Conservation (phyloP, 2,113 vertebrate species). For the Bubo scandiacus region DNA sequence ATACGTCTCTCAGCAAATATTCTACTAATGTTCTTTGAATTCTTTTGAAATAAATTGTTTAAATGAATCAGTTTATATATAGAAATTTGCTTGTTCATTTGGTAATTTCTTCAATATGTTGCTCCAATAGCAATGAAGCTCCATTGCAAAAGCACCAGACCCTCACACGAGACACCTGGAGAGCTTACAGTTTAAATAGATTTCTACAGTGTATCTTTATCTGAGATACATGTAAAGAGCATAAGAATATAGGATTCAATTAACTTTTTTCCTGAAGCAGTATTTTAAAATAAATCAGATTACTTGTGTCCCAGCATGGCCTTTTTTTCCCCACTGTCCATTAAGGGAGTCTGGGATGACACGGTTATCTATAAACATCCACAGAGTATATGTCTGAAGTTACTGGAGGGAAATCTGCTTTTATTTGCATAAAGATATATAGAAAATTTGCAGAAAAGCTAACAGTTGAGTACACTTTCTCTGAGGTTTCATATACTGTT, state of each 20-base stretch:
- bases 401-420: not conserved
- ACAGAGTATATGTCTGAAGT: not conserved
- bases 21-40: not conserved
- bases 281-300: not conserved
- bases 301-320: not conserved
- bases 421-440: not conserved
- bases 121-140: not conserved
- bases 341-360: not conserved
- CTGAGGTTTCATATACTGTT: not conserved
- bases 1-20: not conserved
- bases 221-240: not conserved
- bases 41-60: not conserved
- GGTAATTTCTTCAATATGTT: not conserved
- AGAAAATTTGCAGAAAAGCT: not conserved
- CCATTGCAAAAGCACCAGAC: not conserved
- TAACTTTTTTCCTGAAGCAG: not conserved
- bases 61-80: fast-evolving
- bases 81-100: not conserved
- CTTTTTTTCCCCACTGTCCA: not conserved
- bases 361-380: not conserved
- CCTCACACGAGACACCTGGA: not conserved
- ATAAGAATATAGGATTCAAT: not conserved
- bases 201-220: not conserved
- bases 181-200: not conserved
- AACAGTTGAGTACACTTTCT: not conserved